Base-by-base conservation (phyloP, 2,113 vertebrate genomes). In the Microtus ochrogaster region DNA sequence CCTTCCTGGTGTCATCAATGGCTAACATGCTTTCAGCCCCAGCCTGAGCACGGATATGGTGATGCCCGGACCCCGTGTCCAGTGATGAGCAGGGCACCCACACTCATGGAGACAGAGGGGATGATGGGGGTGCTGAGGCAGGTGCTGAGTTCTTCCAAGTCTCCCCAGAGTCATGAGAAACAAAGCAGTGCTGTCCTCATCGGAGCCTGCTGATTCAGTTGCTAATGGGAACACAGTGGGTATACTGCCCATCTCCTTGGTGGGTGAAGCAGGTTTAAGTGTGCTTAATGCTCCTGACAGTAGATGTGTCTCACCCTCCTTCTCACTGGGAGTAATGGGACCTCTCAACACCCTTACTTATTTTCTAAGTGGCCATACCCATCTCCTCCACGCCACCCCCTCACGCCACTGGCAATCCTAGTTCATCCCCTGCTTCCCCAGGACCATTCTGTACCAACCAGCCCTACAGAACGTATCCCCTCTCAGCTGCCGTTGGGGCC, bases 1-100 rank as follows among this genome's bases (percentile, higher is more conserved):
- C 89, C 68, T 90, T 66, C 8, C 86, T 88, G 12, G 94, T 66
- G 95, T 97, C 94, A 96, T 98, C 96, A 98, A 92, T 72, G 94
- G 70, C 86, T 72, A 5, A 41, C 93, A 8, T 96, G 83, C 98
- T 97, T 98, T 93, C 86, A 95, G 91, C 94, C 88, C 91, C 30
- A 88, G 89, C 74, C 82, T 70, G 81, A 94, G 94, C 97, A 97
- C 52, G 96, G 84, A 96, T 83, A 55, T 44, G 19, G 8, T 72
- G 36, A 22, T 17, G 47, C 47, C 55, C 2, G 41, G 24, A 73
- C 22, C 68, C n/a, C 49, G 13, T 0, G 22, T 1, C 47, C 84
- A 22, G 41, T 19, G 3, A 3, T 2, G 1, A 19, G 41, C n/a
- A 36, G 70, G 70, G 41, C 21, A 0, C 4, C 72, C 12, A 70